Evolutionary conservation across 2,113 vertebrate species (phyloP).

Genomic region (Aythya baeri): DNA sequence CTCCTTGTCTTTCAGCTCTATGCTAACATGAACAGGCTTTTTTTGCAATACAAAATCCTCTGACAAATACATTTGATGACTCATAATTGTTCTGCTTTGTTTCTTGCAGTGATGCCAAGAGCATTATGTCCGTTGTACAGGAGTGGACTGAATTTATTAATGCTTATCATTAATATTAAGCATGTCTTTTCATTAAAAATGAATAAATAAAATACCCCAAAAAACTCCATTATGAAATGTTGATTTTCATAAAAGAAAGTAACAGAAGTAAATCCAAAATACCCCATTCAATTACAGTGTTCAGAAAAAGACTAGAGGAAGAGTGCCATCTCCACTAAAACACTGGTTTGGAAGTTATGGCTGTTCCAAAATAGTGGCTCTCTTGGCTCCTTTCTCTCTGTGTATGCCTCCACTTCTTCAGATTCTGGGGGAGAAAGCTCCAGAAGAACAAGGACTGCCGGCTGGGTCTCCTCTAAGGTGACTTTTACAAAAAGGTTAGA

Average conservation of each 20-base stretch:
- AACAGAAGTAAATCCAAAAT: background rate
- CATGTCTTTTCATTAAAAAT: background rate
- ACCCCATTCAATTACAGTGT: background rate
- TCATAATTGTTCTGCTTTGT: slow-evolving; percentile 72
- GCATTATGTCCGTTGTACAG: slow-evolving; percentile 18
- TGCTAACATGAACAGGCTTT: slow-evolving; percentile 52
- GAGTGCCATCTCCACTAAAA: background rate
- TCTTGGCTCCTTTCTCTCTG: background rate
- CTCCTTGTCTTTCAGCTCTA: slow-evolving; percentile 66
- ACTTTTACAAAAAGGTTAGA: background rate
- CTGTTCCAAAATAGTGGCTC: background rate
- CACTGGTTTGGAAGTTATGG: background rate
- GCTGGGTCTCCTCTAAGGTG: background rate
- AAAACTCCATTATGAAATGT: background rate
- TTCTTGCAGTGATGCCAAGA: slow-evolving; percentile 58
- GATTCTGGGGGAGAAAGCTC: background rate
- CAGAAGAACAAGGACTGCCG: background rate
- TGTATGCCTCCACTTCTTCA: background rate
- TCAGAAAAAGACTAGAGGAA: background rate
- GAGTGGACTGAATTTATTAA: slow-evolving; percentile 44
- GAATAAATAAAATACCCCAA: background rate
- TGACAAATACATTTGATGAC: slow-evolving; percentile 67
- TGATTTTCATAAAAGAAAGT: background rate
- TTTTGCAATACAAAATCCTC: slow-evolving; percentile 57
- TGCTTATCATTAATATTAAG: slow-evolving; percentile 28